Percentiles rank a stretch among this genome's conserved stretches.
phyloP scores from a whole-genome alignment of 2,888 invertebrate genomes.

The Tetropium fuscum region DNA sequence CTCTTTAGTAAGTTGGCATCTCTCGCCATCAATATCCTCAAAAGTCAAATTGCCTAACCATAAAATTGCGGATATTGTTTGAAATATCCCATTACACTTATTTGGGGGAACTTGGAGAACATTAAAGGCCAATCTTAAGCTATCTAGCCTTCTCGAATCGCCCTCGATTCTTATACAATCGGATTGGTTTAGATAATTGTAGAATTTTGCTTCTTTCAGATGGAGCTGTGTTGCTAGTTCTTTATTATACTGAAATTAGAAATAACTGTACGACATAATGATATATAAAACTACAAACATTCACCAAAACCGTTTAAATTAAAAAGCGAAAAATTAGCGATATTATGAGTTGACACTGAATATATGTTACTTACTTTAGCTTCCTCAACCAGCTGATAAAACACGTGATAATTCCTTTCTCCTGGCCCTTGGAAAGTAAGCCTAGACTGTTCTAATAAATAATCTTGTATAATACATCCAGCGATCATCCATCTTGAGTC shows the following conservation, averaged over 20 bases:
- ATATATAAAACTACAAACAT: not conserved
- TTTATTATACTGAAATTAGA: conserved; percentile 71
- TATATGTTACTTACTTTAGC: conserved; percentile 74
- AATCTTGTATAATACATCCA: conserved; percentile 92
- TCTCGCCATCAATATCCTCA: conserved; percentile 89
- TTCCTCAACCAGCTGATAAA: conserved; percentile 91
- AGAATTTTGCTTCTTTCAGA: conserved; percentile 80
- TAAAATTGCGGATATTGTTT: conserved; percentile 87
- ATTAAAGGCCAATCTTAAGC: conserved; percentile 88
- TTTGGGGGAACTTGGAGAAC: conserved; percentile 87
- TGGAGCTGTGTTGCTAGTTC: conserved; percentile 81
- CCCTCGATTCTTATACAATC: conserved; percentile 78
- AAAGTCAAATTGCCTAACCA: conserved; percentile 93
- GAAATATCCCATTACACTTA: conserved; percentile 91
- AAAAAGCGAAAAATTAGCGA: not conserved
- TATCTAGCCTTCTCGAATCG: conserved; percentile 82
- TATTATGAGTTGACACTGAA: not conserved
- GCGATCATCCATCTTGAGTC: conserved; percentile 90
- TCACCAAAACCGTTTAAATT: not conserved
- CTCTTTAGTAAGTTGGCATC: conserved; percentile 80
- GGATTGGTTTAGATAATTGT: conserved; percentile 86
- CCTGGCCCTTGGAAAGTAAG: conserved; percentile 90
- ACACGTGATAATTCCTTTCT: conserved; percentile 92
- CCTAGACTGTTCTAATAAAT: conserved; percentile 88
- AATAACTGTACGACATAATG: not conserved